Base-by-base conservation (phyloP, 2,113 vertebrate genomes). In the Pseudonaja textilis region DNA sequence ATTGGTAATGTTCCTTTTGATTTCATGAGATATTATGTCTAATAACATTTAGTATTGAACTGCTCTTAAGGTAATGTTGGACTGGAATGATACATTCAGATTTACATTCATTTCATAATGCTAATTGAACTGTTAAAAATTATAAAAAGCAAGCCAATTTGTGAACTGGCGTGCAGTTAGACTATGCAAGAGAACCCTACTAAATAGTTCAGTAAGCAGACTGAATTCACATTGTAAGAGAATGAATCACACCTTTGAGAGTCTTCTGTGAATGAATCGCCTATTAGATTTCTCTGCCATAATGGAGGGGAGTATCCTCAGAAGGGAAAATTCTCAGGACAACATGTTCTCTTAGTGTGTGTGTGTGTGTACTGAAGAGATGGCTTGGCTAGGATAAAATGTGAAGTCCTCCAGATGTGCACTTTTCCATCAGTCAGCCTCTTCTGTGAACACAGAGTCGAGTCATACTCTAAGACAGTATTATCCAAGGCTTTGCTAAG, bases 381-480 rank as follows among this genome's bases (percentile, higher is more conserved):
- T 52, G 95, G 47, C 93, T 89, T 93, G 94, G 93, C 91, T 89
- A 59, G 85, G 39, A 54, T 91, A 39, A 22, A 47, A 90, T 64
- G 90, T 89, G 42, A 96, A 95, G 25, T 55, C 3, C 22, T 93
- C 59, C 95, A 96, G 94, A 96, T 96, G 96, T 96, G 91, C 16
- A 91, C 89, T 74, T 26, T 61, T 91, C 61, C 64, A 91, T 92
- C 91, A 57, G 42, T 89, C 29, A 92, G 81, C 56, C 26, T 94
- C 47, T 25, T 93, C 85, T 26, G 8, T 42, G 42, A 91, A 59
- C 10, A 34, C 64, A 89, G 94, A 90, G 94, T 94, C 91, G 85
- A 54, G 89, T 93, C 92, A 47, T 52, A 93, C 69, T 52, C 89
- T n/a, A 61, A 89, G 86, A 85, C 25, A 69, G n/a, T 94, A 39